Conservation (phyloP, 2,888 invertebrate genomes). For the Diploptera punctata region DNA sequence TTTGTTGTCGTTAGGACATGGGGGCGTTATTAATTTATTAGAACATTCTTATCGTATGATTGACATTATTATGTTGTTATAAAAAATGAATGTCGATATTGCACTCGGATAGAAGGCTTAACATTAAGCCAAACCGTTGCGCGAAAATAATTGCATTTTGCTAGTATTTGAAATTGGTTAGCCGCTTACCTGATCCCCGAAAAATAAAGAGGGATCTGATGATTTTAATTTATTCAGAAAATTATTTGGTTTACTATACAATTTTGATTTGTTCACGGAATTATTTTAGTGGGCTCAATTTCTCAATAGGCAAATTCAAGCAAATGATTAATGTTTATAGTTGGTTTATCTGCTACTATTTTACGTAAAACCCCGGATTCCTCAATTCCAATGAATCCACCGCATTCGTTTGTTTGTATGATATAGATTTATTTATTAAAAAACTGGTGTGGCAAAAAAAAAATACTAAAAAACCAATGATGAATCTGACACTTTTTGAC, state of each 20-base stretch:
- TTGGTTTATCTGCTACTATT: constrained; percentile 27
- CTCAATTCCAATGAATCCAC: no score
- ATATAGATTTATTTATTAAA: constrained; percentile 30
- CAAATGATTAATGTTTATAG: constrained; percentile 29
- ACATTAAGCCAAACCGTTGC: not conserved
- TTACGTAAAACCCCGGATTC: no score
- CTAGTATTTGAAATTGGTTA: constrained; percentile 11
- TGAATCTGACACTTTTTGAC: constrained; percentile 43
- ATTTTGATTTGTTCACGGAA: constrained; percentile 19
- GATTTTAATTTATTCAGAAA: constrained; percentile 9
- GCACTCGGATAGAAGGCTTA: not conserved
- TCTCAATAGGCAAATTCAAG: constrained; percentile 23
- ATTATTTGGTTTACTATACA: not conserved
- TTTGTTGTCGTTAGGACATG: not conserved
- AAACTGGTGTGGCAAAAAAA: constrained; percentile 11
- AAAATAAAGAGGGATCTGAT: not conserved
- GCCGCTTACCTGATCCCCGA: not conserved
- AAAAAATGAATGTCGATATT: not conserved
- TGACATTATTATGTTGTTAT: not conserved
- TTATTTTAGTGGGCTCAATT: constrained; percentile 14
- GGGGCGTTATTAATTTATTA: not conserved
- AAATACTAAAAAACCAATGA: constrained; percentile 31
- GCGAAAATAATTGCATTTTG: constrained; percentile 6
- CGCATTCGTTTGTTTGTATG: constrained; percentile 30
- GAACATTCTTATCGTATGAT: not conserved